Percentiles rank a stretch among this genome's conserved stretches.
Evolutionary conservation across 2,113 vertebrate species (phyloP).

Genomic region (Apteryx mantelli): DNA sequence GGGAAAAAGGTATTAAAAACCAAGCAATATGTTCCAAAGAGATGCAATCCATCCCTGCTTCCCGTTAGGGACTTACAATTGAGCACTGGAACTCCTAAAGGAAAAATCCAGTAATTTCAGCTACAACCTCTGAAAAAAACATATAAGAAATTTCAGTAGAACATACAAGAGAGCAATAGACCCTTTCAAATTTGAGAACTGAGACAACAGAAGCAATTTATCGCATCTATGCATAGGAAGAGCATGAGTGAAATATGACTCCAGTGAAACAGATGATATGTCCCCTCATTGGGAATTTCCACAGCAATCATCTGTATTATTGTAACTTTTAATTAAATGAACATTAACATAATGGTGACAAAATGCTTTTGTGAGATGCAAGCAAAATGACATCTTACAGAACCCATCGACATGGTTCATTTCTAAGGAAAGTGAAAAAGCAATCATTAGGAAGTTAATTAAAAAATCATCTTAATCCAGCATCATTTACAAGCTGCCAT

Average conservation of each 20-base stretch:
- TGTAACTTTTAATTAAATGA: neutral
- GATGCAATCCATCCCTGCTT: neutral
- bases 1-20: conserved; percentile 33
- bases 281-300: neutral
- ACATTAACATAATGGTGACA: neutral
- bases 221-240: neutral
- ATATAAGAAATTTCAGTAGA: neutral
- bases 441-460: neutral
- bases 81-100: neutral
- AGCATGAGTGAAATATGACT: neutral
- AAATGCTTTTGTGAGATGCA: neutral
- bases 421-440: neutral
- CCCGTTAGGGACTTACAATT: neutral
- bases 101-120: conserved; percentile 21
- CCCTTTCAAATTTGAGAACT: neutral
- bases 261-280: neutral
- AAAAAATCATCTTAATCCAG: neutral
- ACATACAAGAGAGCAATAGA: neutral
- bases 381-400: neutral
- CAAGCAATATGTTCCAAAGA: neutral
- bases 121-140: neutral
- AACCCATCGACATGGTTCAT: neutral
- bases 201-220: neutral
- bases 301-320: neutral
- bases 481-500: neutral